A percentile compares a stretch with the other conserved stretches of the same genome.
Conservation (phyloP, 2,797 vertebrate genomes). For the Pelochelys cantorii region DNA sequence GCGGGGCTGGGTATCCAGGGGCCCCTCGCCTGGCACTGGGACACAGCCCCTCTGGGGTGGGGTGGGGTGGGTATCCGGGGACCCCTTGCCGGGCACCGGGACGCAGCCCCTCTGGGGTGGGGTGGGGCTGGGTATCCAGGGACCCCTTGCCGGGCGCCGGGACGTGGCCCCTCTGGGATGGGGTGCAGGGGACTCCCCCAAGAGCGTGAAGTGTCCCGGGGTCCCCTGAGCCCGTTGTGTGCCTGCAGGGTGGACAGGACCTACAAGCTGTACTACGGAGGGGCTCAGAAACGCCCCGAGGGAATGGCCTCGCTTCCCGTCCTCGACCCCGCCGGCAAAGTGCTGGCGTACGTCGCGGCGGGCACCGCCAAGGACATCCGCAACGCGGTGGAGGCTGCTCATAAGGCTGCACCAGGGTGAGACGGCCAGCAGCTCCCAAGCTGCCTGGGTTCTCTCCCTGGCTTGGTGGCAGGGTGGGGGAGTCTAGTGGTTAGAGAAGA, state of each 20-base stretch:
- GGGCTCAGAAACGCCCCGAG: slow-evolving; percentile 84
- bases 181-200: neutral
- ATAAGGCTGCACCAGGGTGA: slow-evolving; percentile 88
- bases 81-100: accelerated
- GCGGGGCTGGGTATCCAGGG: too few species aligned
- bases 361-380: slow-evolving; percentile 88
- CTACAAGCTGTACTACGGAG: slow-evolving; percentile 85
- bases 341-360: slow-evolving; percentile 85
- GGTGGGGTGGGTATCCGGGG: too few species aligned
- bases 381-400: slow-evolving; percentile 87
- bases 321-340: slow-evolving; percentile 70
- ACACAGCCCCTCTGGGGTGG: too few species aligned
- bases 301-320: slow-evolving; percentile 84
- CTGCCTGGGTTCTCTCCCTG: neutral
- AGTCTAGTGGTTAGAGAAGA: neutral
- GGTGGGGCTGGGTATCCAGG: neutral
- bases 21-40: too few species aligned
- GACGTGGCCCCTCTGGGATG: neutral
- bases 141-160: neutral
- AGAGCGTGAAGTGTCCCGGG: neutral
- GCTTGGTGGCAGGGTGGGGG: too few species aligned
- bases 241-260: slow-evolving; percentile 80
- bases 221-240: neutral
- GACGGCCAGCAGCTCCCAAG: neutral
- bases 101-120: too few species aligned